Evolutionary conservation across 2,113 vertebrate genomes (phyloP).

Genomic region (Ciconia boyciana): DNA sequence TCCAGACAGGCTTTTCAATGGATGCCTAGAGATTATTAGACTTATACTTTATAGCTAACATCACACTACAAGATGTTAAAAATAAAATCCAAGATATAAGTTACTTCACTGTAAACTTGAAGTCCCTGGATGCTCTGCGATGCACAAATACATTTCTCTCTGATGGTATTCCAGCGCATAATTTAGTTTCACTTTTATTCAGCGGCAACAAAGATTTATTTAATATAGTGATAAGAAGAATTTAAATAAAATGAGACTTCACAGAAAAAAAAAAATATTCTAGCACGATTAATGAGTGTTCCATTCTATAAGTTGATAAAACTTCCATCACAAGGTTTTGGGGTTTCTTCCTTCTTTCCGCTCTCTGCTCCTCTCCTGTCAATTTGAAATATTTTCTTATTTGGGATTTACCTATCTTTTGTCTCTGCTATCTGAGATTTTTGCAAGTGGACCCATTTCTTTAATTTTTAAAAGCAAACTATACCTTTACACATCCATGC

Average conservation of each 20-base stretch:
- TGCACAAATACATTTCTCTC: not conserved
- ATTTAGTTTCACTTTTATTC: not conserved
- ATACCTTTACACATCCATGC: not conserved
- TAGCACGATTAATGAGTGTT: not conserved
- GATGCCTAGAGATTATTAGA: not conserved
- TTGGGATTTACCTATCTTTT: not conserved
- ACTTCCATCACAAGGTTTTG: not conserved
- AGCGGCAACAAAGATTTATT: not conserved
- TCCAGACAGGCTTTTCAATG: not conserved
- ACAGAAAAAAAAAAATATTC: not conserved
- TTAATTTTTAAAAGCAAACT: not conserved
- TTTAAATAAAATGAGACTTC: not conserved
- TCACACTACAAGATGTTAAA: not conserved
- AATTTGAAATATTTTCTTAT: not conserved
- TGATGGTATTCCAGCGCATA: not conserved
- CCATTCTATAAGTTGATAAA: not conserved
- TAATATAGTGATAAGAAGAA: not conserved
- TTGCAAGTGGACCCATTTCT: not conserved
- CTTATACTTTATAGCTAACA: not conserved
- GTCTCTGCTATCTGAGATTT: not conserved
- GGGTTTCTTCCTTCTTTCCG: not conserved
- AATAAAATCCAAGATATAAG: not conserved
- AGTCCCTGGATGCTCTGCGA: not conserved
- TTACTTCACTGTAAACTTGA: not conserved
- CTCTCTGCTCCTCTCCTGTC: not conserved